Percentiles rank a stretch among this genome's conserved stretches.
phyloP scores from a whole-genome alignment of 2,113 vertebrate genomes.

The Capra hircus region DNA sequence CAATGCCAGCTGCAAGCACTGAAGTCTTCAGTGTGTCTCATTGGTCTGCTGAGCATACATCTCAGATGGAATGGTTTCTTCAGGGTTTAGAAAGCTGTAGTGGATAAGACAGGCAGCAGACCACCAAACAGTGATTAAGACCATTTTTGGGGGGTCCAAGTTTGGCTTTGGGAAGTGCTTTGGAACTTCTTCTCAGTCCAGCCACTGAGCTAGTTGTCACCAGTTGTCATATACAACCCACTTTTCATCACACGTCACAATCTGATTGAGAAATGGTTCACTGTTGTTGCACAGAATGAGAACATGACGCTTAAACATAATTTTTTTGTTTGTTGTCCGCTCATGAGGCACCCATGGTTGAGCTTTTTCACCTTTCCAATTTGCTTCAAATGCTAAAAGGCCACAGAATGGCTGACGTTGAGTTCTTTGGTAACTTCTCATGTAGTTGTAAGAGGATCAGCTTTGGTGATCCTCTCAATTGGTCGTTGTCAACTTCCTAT shows the following conservation, averaged over 20 bases:
- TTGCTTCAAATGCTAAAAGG: background rate
- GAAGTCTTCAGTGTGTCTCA: background rate
- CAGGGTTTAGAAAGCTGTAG: background rate
- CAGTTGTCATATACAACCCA: background rate
- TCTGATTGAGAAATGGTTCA: background rate
- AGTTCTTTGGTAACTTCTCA: background rate
- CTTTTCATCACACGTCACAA: background rate
- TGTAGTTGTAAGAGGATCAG: background rate
- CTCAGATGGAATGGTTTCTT: background rate
- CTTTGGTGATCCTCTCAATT: background rate
- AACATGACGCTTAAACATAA: background rate
- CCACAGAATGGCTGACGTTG: background rate
- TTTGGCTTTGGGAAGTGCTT: background rate
- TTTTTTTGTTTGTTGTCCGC: background rate
- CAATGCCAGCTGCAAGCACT: background rate
- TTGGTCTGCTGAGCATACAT: background rate
- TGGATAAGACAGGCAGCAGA: background rate
- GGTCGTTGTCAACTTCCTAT: background rate
- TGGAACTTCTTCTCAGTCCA: background rate
- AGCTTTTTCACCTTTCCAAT: background rate
- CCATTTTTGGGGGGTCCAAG: fast-evolving
- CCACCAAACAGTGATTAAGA: background rate
- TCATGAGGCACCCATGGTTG: background rate
- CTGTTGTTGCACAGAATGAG: background rate
- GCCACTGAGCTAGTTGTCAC: background rate